These are phyloP conservation scores for Phthorimaea operculella DNA, from an alignment of 1,140 invertebrate species.

Conservation along the genomic window DNA sequence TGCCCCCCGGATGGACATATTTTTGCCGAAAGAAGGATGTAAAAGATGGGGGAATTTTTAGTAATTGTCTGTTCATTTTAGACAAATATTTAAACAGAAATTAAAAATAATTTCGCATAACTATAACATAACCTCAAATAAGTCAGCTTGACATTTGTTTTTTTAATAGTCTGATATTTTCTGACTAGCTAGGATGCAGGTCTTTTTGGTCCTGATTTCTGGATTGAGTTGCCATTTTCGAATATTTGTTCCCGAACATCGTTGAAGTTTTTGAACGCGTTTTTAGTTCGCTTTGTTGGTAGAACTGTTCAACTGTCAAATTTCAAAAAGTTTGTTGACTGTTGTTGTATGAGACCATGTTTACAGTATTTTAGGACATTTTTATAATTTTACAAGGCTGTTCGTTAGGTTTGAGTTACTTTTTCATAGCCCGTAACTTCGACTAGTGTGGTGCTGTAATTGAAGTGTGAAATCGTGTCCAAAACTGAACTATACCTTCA, in stretches of 20 bases:
- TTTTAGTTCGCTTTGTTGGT: no score
- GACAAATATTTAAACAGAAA: background rate
- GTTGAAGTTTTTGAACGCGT: no score
- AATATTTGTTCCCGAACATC: no score
- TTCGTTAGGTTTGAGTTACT: no score
- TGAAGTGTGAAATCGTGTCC: no score
- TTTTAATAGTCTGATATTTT: no score
- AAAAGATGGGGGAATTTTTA: slow-evolving; percentile 32
- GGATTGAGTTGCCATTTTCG: no score
- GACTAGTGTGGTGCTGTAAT: no score
- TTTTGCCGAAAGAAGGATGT: slow-evolving; percentile 28
- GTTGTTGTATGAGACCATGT: background rate
- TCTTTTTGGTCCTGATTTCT: no score
- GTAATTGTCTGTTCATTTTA: slow-evolving; percentile 42
- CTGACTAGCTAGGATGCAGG: no score
- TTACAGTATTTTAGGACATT: background rate
- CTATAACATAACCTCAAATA: slow-evolving; percentile 4
- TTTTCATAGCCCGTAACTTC: no score
- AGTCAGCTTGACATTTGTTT: background rate
- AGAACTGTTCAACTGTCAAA: background rate
- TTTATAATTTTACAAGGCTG: no score
- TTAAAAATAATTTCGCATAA: background rate
- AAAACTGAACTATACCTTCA: slow-evolving; percentile 11
- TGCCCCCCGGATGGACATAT: slow-evolving; percentile 45
- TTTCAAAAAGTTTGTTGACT: slow-evolving; percentile 1